These are phyloP conservation scores for Tenthredo mesomela DNA, from an alignment of 2,888 invertebrate genomes.

Conservation along the genomic window DNA sequence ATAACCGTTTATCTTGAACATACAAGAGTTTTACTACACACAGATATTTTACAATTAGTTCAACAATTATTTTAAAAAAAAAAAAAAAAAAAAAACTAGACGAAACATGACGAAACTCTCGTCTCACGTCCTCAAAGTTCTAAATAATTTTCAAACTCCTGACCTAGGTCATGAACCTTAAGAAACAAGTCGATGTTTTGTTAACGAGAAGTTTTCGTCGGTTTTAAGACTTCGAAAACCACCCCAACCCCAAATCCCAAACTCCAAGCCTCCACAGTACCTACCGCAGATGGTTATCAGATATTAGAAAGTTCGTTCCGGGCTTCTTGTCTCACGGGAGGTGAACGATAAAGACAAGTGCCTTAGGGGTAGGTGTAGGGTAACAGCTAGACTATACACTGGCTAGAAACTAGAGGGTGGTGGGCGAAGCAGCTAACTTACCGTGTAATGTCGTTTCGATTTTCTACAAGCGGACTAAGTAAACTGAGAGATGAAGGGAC, in stretches of 20 bases:
- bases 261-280: background rate
- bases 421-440: constrained; percentile 23
- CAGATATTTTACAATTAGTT: background rate
- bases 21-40: background rate
- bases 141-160: background rate
- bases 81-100: too few relatives aligned
- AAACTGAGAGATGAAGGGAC: background rate
- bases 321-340: constrained; percentile 34
- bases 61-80: background rate
- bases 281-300: constrained; percentile 41
- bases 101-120: too few relatives aligned
- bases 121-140: background rate
- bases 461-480: constrained; percentile 8
- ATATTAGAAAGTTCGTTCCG: constrained; percentile 46
- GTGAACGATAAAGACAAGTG: constrained; percentile 47
- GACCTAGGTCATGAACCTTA: background rate
- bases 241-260: background rate
- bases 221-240: constrained; percentile 22
- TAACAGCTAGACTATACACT: background rate
- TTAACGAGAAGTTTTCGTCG: constrained; percentile 23
- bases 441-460: constrained; percentile 49
- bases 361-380: constrained; percentile 15
- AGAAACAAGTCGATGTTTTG: constrained; percentile 26
- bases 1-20: background rate
- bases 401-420: background rate